These are phyloP conservation scores for Drosophila eohydei DNA, from an alignment of 2,888 invertebrate species.

Conservation along the genomic window DNA sequence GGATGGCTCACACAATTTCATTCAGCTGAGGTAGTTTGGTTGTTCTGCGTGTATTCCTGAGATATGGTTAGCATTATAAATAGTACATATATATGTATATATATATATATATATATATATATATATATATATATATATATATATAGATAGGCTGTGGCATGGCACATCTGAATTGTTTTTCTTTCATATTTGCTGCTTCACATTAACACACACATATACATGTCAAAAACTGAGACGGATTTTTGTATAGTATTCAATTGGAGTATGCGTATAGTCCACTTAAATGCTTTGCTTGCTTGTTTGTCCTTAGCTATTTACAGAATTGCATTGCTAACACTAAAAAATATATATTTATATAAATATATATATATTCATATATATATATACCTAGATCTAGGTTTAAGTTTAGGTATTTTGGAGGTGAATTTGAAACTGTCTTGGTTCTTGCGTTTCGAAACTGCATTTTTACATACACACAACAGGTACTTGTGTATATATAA, in stretches of 20 bases:
- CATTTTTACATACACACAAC: slow-evolving; percentile 64
- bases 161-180: slow-evolving; percentile 76
- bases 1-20: slow-evolving; percentile 51
- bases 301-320: slow-evolving; percentile 47
- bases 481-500: slow-evolving; percentile 67
- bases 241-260: slow-evolving; percentile 29
- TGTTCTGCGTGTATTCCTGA: slow-evolving; percentile 46
- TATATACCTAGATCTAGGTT: slow-evolving; percentile 36
- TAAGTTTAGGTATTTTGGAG: slow-evolving; percentile 52
- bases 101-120: slow-evolving; percentile 31
- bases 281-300: slow-evolving; percentile 13
- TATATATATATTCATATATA: slow-evolving; percentile 10
- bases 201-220: slow-evolving; percentile 25
- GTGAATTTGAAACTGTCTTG: slow-evolving; percentile 44
- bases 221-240: slow-evolving; percentile 56
- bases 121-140: slow-evolving; percentile 31
- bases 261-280: slow-evolving; percentile 25
- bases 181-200: slow-evolving; percentile 32
- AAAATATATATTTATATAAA: slow-evolving; percentile 18
- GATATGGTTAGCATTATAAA: slow-evolving; percentile 46
- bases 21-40: slow-evolving; percentile 75
- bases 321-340: slow-evolving; percentile 36
- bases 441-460: slow-evolving; percentile 29
- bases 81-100: slow-evolving; percentile 28
- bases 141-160: slow-evolving; percentile 62